phyloP scores from a whole-genome alignment of 1,140 invertebrate species.

The Heliothis virescens region DNA sequence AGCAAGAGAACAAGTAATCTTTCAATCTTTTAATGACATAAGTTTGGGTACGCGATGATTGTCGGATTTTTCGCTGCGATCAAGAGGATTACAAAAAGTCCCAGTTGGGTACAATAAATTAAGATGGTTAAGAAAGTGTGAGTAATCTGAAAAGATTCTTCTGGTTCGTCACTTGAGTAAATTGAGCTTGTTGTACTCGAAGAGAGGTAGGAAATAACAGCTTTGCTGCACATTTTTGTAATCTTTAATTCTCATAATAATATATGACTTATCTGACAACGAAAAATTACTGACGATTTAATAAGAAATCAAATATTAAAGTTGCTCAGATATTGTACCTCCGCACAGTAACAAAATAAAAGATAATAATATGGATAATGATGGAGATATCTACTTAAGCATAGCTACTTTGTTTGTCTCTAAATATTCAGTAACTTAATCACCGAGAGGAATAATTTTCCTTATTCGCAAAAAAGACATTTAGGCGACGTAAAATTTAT shows the following conservation, averaged over 20 bases:
- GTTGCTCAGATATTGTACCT: too few relatives aligned
- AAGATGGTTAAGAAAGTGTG: slow-evolving; percentile 31
- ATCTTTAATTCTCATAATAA: too few relatives aligned
- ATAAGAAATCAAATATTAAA: too few relatives aligned
- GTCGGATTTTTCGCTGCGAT: slow-evolving; percentile 60
- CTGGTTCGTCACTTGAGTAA: background rate
- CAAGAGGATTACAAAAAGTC: slow-evolving; percentile 56
- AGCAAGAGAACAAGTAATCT: slow-evolving; percentile 75
- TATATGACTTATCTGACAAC: too few relatives aligned
- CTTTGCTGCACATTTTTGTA: too few relatives aligned
- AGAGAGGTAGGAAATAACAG: too few relatives aligned
- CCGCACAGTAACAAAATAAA: too few relatives aligned
- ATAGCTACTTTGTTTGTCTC: background rate
- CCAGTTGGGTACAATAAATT: slow-evolving; percentile 34
- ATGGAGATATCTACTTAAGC: background rate
- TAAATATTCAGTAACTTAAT: background rate
- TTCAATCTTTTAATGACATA: slow-evolving; percentile 84
- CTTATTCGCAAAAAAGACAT: slow-evolving; percentile 7
- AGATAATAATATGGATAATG: too few relatives aligned
- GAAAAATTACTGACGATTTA: too few relatives aligned
- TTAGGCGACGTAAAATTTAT: slow-evolving; percentile 16
- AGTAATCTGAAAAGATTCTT: slow-evolving; percentile 36
- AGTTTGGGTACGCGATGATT: slow-evolving; percentile 69
- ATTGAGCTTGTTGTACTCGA: background rate
- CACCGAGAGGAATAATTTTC: background rate